Base-by-base conservation (phyloP, 2,888 invertebrate species). In the Drosophila borborema region DNA sequence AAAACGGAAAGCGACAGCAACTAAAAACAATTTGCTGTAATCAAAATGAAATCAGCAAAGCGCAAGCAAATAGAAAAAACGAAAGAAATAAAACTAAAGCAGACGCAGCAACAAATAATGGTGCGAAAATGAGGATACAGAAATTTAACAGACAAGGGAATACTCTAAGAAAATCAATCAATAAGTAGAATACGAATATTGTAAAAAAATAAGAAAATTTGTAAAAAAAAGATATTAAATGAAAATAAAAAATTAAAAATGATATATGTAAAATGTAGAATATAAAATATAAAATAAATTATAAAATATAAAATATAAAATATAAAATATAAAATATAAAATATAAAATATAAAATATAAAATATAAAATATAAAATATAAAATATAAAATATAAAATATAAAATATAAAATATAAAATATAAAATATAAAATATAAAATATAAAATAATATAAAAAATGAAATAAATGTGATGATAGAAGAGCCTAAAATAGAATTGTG, bases 11-110 rank as follows among this genome's bases (percentile, higher is more conserved):
- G 58, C 80, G 59, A 58, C 60, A 63, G 72, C 78, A 81, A 89
- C 81, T 89, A 81, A 89, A 85, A 89, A 89, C 84, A 85, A 85
- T 89, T 85, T 85, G 72, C 87, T 77, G 81, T 89, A 89, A 85
- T 89, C 89, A 84, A 89, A 89, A 84, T 76, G 89, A 84, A 84
- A 89, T 89, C 84, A 84, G 81, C 72, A 81, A 81, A 84, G 87
- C 87, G 72, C 81, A 80, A 70, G 64, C 55, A 55, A 55, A 55
- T 41, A 55, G 69, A 70, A 70, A 65, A 67, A 73, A 48, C 62
- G 62, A 53, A 76, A 81, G 64, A 28, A 58, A 49, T 51, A 38
- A 67, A 65, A 61, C 62, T 46, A 43, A 56, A 67, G 53, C 62
- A 74, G 43, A 68, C 64, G 48, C 64, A 58, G 58, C 59, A 49